Base-by-base conservation (phyloP, 2,797 vertebrate species). In the Nyctalus aviator region DNA sequence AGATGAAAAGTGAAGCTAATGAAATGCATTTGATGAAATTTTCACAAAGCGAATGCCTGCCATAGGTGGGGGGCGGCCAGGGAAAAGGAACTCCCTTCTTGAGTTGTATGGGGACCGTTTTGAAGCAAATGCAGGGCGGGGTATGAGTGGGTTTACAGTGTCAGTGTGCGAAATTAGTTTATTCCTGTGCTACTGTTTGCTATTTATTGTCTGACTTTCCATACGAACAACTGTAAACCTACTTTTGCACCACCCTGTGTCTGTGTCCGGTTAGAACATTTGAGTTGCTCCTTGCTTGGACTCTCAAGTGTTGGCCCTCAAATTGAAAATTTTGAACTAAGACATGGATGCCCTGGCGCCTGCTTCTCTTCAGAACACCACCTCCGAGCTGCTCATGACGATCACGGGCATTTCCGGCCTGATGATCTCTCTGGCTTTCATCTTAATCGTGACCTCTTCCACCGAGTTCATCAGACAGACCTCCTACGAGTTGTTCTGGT, bases 401-500 rank as follows among this genome's bases (percentile, higher is more conserved):
- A 78, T 97, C 75, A 97, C 98, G 5, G 98, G 98, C 77, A 25
- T 98, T 69, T 98, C 98, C 14, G 98, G 98, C 78, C 77, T 99
- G 92, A 68, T 98, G 78, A 98, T 98, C 94, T 98, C 98, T 30
- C 96, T 98, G 97, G 96, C 97, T 96, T 97, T 99, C 84, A 91
- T 98, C 96, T 88, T 99, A 88, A 98, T 98, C 72, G 62, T 98
- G 72, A 99, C 98, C 44, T 98, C 98, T 25, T 99, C 98, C n/a
- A 98, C 98, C 0, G 97, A 98, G 77, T 78, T 96, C 69, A 98
- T 99, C 95, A 98, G 98, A 97, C 98, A 84, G 87, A 98, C 97
- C 14, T 98, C 96, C 91, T 98, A 98, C 64, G 98, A 99, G 95
- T 79, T 99, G 76, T 99, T 99, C 97, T 98, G 98, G 98, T 98